Evolutionary conservation across 2,113 vertebrate species (phyloP).

Genomic region (Epinephelus moara): DNA sequence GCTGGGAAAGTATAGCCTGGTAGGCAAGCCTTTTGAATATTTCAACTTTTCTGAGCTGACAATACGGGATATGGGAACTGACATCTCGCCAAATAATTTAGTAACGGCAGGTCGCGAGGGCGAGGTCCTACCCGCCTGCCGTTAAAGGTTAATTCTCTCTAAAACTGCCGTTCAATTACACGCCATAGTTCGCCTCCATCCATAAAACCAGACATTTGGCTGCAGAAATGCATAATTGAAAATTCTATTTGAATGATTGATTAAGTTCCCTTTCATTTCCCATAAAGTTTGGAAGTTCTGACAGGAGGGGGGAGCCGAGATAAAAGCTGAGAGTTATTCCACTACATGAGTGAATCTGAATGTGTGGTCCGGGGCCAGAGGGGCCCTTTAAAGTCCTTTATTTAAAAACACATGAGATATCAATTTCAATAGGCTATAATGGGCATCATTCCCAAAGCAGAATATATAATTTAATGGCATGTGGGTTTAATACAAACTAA

Average conservation of each 20-base stretch:
- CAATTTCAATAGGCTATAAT: background rate
- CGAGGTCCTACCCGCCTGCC: slow-evolving; percentile 38
- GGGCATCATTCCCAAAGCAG: background rate
- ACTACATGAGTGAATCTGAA: slow-evolving; percentile 1
- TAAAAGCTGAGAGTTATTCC: slow-evolving; percentile 26
- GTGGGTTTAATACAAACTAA: background rate
- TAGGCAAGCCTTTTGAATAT: slow-evolving; percentile 33
- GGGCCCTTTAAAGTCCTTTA: background rate
- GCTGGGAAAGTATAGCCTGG: background rate
- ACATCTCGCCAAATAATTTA: slow-evolving; percentile 73
- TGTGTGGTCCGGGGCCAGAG: slow-evolving; percentile 6
- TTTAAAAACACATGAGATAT: background rate
- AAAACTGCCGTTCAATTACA: slow-evolving; percentile 75
- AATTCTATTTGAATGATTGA: slow-evolving; percentile 65
- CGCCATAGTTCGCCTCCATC: slow-evolving; percentile 55
- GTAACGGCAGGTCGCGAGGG: slow-evolving; percentile 63
- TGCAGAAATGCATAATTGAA: slow-evolving; percentile 62
- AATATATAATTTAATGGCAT: background rate
- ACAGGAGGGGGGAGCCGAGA: background rate
- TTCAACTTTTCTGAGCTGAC: slow-evolving; percentile 49
- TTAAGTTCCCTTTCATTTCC: slow-evolving; percentile 42
- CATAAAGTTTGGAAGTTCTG: slow-evolving; percentile 53
- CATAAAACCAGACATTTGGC: slow-evolving; percentile 76
- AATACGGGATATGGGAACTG: slow-evolving; percentile 30
- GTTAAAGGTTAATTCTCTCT: slow-evolving; percentile 80